These are phyloP conservation scores for Coracias cyanogaster DNA, from an alignment of 2,797 vertebrate species.

Conservation along the genomic window DNA sequence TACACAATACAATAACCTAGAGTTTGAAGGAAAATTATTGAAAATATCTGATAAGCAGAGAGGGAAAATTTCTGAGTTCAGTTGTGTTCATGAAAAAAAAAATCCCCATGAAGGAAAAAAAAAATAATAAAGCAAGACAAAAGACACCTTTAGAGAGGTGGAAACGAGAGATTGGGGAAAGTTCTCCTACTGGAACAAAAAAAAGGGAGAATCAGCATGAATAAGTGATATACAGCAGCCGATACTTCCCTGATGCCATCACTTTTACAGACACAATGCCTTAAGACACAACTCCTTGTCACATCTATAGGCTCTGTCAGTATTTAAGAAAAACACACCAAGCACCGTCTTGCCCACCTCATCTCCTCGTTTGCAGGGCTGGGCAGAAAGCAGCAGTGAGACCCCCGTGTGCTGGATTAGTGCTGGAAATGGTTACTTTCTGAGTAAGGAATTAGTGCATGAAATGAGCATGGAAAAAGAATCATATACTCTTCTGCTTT, in stretches of 20 bases:
- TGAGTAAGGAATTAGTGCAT: conserved; percentile 49
- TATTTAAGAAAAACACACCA: not conserved
- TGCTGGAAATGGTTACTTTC: not conserved
- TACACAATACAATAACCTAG: not conserved
- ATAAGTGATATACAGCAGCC: not conserved
- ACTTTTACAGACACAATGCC: not conserved
- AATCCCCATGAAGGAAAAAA: accelerated
- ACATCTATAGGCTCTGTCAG: not conserved
- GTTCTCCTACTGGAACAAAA: not conserved
- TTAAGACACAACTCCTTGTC: not conserved
- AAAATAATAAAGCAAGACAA: not conserved
- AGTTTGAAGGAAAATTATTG: not conserved
- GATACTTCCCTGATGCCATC: not conserved
- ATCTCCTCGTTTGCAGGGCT: not conserved
- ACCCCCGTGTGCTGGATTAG: not conserved
- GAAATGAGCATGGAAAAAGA: conserved; percentile 52
- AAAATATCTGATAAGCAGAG: not conserved
- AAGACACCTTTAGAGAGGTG: not conserved
- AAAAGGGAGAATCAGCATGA: not conserved
- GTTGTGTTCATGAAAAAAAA: not conserved
- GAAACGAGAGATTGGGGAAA: not conserved
- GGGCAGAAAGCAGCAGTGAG: not conserved
- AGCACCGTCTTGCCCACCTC: not conserved
- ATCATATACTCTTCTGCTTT: conserved; percentile 21
- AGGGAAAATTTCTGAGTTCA: not conserved